Evolutionary conservation across 2,113 vertebrate species (phyloP).

Genomic region (Varanus komodoensis): DNA sequence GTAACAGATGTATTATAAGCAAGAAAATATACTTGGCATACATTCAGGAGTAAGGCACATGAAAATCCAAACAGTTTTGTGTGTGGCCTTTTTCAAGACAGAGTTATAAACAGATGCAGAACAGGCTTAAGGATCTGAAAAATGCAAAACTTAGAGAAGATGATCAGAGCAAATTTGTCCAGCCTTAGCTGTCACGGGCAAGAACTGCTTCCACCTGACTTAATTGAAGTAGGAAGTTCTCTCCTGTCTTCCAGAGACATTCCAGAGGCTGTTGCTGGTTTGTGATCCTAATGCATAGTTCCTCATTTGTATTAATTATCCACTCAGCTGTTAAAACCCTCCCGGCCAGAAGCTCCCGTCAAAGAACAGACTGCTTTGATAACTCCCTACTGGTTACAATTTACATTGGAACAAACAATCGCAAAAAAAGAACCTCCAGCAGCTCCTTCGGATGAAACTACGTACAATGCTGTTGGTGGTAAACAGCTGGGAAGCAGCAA

Average conservation of each 20-base stretch:
- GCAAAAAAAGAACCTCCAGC: neutral
- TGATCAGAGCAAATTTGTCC: neutral
- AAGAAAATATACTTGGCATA: no score
- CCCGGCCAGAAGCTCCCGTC: conserved; percentile 44
- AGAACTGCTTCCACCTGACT: neutral
- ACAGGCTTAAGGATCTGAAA: no score
- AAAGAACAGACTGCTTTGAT: conserved; percentile 26
- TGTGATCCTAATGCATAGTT: conserved; percentile 31
- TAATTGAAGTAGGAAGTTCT: conserved; percentile 6
- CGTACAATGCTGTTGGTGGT: no score
- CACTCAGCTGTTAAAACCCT: conserved; percentile 48
- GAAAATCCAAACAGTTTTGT: no score
- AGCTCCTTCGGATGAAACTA: neutral
- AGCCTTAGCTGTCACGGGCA: neutral
- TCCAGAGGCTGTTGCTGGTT: conserved; percentile 42
- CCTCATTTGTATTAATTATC: conserved; percentile 57
- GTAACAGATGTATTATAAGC: no score
- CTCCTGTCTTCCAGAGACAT: conserved; percentile 44
- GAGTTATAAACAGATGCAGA: no score
- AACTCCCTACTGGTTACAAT: conserved; percentile 40
- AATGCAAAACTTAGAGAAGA: neutral
- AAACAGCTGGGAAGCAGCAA: no score
- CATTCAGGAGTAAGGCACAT: no score
- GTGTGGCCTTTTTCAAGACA: no score
- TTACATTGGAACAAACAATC: conserved; percentile 51